Evolutionary conservation across 2,888 invertebrate species (phyloP), one percentile per base, ranked within the genome.

Genomic region (Drosophila neotestacea): DNA sequence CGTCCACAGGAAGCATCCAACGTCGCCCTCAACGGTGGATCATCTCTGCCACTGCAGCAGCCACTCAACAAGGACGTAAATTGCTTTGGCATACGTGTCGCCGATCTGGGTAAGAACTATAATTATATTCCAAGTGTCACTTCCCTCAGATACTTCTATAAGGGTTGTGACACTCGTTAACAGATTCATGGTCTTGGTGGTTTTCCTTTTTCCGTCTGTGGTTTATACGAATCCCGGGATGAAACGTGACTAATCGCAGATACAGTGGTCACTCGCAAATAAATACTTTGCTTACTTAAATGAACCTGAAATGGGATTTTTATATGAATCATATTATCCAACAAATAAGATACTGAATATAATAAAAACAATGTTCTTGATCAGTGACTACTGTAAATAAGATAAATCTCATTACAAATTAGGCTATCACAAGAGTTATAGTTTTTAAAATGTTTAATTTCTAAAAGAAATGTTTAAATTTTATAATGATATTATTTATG

Each of bases 1-100:
- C 94, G 97, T 88, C 87, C 91, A 16, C 91, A 90, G 76, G 92
- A 91, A 68, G 71, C 85, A 44, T 70, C 94, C 50, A 72, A 38
- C 59, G 64, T 64, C 55, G 11, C 76, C 63, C 52, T 91, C 38
- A 84, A 82, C 70, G 84, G 84, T 67, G 79, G 90, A 61, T 62
- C 88, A 47, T 64, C 90, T 52, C 69, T 90, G 79, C 90, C 91
- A 5, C 64, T 91, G 69, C 91, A 91, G 67, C 91, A 89, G 62
- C 82, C 90, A 64, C 82, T 92, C 41, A 92, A 91, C 70, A 93
- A 92, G 87, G 93, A 93, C 78, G 81, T 92, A 73, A 92, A 91
- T 79, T 92, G 92, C 73, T 92, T 92, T 71, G 92, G 92, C 58
- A 91, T 93, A 80, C 91, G 92, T 46, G 90, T 92, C 55, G 91